phyloP scores from a whole-genome alignment of 2,113 vertebrate genomes.

The Brienomyrus longianalis region DNA sequence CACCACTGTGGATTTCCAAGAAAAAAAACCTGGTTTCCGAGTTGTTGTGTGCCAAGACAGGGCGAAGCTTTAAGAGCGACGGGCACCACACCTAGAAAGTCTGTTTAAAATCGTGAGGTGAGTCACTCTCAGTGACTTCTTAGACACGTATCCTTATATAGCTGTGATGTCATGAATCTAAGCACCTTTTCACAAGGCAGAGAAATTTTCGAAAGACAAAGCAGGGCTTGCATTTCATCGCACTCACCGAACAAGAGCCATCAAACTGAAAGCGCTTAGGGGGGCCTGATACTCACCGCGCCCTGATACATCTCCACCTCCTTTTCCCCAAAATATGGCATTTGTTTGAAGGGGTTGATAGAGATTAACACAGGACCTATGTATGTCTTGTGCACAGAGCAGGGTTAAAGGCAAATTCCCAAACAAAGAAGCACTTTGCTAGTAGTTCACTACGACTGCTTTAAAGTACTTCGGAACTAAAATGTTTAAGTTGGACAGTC shows the following conservation, averaged over 20 bases:
- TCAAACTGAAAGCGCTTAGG: background rate
- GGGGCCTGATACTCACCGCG: conserved; percentile 72
- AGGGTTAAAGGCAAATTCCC: conserved; percentile 22
- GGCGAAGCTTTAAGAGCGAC: conserved; percentile 39
- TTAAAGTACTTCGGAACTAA: background rate
- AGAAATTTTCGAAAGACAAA: background rate
- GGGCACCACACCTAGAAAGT: conserved; percentile 33
- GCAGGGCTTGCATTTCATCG: background rate
- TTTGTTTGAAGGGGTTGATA: conserved; percentile 96
- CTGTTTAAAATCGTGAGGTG: conserved; percentile 22
- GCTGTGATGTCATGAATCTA: background rate
- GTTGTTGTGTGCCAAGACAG: conserved; percentile 23
- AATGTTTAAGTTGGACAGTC: background rate
- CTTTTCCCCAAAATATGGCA: conserved; percentile 97
- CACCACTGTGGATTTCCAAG: conserved; percentile 19
- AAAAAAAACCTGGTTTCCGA: conserved; percentile 41
- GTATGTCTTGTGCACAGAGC: conserved; percentile 71
- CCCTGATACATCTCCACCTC: conserved; percentile 98
- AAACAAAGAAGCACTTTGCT: background rate
- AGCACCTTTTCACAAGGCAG: background rate
- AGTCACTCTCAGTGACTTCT: background rate
- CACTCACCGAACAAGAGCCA: background rate
- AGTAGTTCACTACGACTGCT: background rate
- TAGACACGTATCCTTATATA: background rate
- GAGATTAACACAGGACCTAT: conserved; percentile 97